Evolutionary conservation across 1,140 invertebrate genomes (phyloP).

Genomic region (Eueides isabella): DNA sequence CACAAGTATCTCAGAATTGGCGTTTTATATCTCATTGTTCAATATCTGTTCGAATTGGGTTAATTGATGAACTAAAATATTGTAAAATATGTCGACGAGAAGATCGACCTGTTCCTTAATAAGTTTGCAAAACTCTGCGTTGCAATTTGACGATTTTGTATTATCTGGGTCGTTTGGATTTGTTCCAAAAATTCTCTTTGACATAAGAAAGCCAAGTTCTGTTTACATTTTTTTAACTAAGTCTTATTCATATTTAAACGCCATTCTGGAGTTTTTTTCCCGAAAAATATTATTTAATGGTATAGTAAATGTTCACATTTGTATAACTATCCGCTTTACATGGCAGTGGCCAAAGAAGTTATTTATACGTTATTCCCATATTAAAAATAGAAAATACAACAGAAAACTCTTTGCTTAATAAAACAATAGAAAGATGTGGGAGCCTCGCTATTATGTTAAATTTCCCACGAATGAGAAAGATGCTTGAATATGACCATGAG

Average conservation of each 20-base stretch:
- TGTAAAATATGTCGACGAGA: constrained; percentile 31
- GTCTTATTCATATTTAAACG: background rate
- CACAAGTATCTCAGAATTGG: background rate
- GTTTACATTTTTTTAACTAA: constrained; percentile 48
- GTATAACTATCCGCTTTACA: background rate
- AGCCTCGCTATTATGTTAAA: constrained; percentile 52
- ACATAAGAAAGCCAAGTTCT: constrained; percentile 54
- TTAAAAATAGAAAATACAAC: constrained; percentile 28
- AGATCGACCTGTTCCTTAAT: constrained; percentile 35
- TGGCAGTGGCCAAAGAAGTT: background rate
- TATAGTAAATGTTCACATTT: background rate
- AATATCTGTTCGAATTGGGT: constrained; percentile 31
- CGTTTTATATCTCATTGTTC: constrained; percentile 13
- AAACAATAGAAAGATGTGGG: constrained; percentile 59
- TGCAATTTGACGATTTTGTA: constrained; percentile 51
- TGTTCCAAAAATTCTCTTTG: constrained; percentile 63
- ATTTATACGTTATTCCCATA: constrained; percentile 15
- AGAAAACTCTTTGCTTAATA: constrained; percentile 46
- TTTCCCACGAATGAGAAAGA: constrained; percentile 46
- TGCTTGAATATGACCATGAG: constrained; percentile 43
- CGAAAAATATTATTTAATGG: too few species aligned
- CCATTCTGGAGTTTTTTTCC: background rate
- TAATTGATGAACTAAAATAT: constrained; percentile 26
- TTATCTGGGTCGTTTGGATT: constrained; percentile 75
- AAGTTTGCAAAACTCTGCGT: constrained; percentile 60